These are phyloP conservation scores for Meandrina meandrites DNA, from an alignment of 92 coral and sea anemone species.

Conservation along the genomic window DNA sequence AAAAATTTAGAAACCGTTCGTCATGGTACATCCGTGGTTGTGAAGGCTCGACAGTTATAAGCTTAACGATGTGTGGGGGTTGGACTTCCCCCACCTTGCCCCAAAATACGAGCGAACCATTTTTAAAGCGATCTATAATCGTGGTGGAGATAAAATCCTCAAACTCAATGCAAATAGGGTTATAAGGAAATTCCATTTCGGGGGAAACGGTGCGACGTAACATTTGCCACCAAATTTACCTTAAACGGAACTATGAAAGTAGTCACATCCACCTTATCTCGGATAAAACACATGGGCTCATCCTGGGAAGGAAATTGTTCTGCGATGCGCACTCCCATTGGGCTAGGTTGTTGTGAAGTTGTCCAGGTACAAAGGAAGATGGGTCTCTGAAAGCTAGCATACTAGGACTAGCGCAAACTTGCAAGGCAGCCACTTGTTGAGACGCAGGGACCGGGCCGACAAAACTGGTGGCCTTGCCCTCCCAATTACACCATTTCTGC, in stretches of 20 bases:
- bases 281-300: constrained; percentile 47
- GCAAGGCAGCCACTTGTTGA: constrained; percentile 30
- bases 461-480: constrained; percentile 52
- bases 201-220: constrained; percentile 61
- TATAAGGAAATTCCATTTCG: constrained; percentile 56
- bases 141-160: constrained; percentile 57
- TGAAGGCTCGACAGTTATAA: constrained; percentile 62
- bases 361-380: constrained; percentile 47
- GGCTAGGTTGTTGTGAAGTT: constrained; percentile 47
- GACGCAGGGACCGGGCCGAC: constrained; percentile 64
- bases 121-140: constrained; percentile 55
- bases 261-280: constrained; percentile 45
- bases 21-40: constrained; percentile 76
- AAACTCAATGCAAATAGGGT: constrained; percentile 45
- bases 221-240: constrained; percentile 58
- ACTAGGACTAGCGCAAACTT: constrained; percentile 42
- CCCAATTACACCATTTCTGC: constrained; percentile 64
- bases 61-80: constrained; percentile 69
- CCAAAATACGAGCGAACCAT: constrained; percentile 58
- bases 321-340: constrained; percentile 53
- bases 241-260: constrained; percentile 51
- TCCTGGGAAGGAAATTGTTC: constrained; percentile 40
- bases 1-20: constrained; percentile 58
- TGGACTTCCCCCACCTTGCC: constrained; percentile 54
- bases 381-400: constrained; percentile 51